phyloP scores from a whole-genome alignment of 1,140 invertebrate species.

The Hyles euphorbiae region DNA sequence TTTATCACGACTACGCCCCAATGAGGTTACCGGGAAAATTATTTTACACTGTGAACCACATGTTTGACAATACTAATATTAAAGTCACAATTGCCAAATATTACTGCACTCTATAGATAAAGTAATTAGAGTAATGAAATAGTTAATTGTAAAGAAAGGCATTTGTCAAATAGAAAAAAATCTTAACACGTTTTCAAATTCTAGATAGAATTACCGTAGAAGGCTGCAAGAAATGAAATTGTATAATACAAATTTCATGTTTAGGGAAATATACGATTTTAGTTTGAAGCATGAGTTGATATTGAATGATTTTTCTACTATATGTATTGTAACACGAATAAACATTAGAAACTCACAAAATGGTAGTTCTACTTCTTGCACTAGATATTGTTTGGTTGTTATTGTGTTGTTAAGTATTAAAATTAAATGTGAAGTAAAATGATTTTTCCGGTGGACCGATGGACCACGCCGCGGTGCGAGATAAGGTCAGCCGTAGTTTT shows the following conservation, averaged over 20 bases:
- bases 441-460: slow-evolving; percentile 47
- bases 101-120: slow-evolving; percentile 5
- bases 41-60: slow-evolving; percentile 38
- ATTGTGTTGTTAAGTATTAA: neutral
- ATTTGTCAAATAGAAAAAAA: too few relatives aligned
- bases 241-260: too few relatives aligned
- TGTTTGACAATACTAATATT: slow-evolving; percentile 18
- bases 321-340: too few relatives aligned
- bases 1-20: slow-evolving; percentile 43
- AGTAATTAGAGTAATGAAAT: neutral
- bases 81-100: slow-evolving; percentile 8
- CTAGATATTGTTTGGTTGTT: neutral
- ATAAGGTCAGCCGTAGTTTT: slow-evolving; percentile 67
- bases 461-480: slow-evolving; percentile 55
- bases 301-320: too few relatives aligned
- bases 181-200: too few relatives aligned
- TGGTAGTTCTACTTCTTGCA: too few relatives aligned
- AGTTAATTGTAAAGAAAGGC: neutral
- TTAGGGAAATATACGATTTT: too few relatives aligned
- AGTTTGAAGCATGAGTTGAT: too few relatives aligned
- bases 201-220: too few relatives aligned
- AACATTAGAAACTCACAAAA: too few relatives aligned
- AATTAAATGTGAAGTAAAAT: slow-evolving; percentile 39
- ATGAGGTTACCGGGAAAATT: slow-evolving; percentile 49
- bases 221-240: too few relatives aligned